Evolutionary conservation across 1,140 invertebrate species (phyloP), one percentile per base, ranked within the genome.

Genomic region (Hypsibius dujardini): DNA sequence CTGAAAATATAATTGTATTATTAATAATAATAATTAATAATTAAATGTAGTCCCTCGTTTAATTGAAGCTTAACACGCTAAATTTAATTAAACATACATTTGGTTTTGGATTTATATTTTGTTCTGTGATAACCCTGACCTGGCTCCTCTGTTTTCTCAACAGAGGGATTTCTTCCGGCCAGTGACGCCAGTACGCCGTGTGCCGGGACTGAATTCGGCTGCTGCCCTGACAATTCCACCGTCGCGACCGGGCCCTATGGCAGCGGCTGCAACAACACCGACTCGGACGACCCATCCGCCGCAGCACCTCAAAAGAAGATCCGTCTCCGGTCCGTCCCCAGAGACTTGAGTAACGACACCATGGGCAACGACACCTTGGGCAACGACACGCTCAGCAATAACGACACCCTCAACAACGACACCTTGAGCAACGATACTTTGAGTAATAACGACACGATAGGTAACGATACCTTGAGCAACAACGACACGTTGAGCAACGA

Each of bases 151-250:
- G 59, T 46, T 70, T n/a, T 71, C 15, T 76, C 79, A 0, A 77
- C 78, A 59, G 70, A 73, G 70, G 74, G 42, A n/a, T 74, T 46
- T 47, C 70, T 69, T 14, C n/a, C n/a, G 40, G 47, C 28, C 60
- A 28, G 15, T 1, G 70, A 1, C 47, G 46, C 74, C 70, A 67
- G 71, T 47, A 76, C 76, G 46, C 73, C 76, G 67, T 80, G 79
- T 73, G 79, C 81, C 70, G 77, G 75, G 15, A 80, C 79, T 0
- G 75, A 81, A 2, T 83, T 81, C 74, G 86, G 86, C 14, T 96
- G 92, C 79, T 95, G 92, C 77, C 89, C 89, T 1, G 92, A 95
- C 77, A 90, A 93, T 75, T 86, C 89, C 74, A 82, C 85, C n/a
- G 81, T 88, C 1, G 90, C 92, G 2, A 81, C 84, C 84, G 74